These are phyloP conservation scores for Aporophyla lueneburgensis DNA, from an alignment of 2,888 invertebrate species.

Conservation along the genomic window DNA sequence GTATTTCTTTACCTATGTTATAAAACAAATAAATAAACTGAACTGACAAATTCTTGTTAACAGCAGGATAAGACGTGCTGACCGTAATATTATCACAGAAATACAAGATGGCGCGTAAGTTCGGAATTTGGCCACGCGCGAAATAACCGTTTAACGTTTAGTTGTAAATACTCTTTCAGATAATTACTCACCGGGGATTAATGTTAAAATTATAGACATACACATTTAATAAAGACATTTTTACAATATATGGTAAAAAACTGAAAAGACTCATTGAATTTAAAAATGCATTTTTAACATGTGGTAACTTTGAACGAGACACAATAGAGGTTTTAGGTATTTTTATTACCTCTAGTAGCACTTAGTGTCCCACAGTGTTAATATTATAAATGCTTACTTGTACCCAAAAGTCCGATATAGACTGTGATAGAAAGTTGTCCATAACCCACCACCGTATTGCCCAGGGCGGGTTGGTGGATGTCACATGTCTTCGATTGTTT, in stretches of 20 bases:
- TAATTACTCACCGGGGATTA: not conserved
- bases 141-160: not conserved
- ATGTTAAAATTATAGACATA: not conserved
- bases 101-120: not conserved
- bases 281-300: not conserved
- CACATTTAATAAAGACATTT: not conserved
- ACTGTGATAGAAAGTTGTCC: no score
- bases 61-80: not conserved
- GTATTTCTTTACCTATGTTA: no score
- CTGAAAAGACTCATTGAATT: constrained; percentile 18
- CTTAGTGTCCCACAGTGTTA: no score
- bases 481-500: no score
- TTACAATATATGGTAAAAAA: constrained; percentile 6
- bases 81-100: not conserved
- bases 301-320: constrained; percentile 1
- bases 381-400: not conserved
- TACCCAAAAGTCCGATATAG: not conserved
- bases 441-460: no score
- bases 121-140: not conserved
- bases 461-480: no score
- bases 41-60: not conserved
- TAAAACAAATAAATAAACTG: not conserved
- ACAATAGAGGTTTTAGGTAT: no score
- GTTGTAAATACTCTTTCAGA: not conserved
- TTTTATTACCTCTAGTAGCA: no score